Evolutionary conservation across 2,888 invertebrate species (phyloP).

Genomic region (Bunonema sp.): DNA sequence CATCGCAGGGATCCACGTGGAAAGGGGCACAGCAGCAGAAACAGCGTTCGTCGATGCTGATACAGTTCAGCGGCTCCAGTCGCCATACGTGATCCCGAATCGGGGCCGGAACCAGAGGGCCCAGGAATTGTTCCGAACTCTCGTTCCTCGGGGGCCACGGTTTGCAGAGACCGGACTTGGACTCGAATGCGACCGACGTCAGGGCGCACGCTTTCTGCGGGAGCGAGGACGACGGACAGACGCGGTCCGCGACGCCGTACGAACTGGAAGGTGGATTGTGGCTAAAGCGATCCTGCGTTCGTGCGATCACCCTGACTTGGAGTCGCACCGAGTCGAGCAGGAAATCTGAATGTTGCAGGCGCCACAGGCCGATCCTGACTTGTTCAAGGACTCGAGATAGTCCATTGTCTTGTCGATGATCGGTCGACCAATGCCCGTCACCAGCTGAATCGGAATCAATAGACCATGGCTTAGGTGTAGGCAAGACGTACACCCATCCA

Average conservation of each 20-base stretch:
- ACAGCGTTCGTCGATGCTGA: conserved; percentile 27
- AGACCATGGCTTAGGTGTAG: too few relatives aligned
- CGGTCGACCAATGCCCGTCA: conserved; percentile 30
- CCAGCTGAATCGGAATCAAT: too few relatives aligned
- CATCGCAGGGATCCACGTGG: conserved; percentile 31
- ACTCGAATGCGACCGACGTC: conserved; percentile 29
- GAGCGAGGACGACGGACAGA: conserved; percentile 29
- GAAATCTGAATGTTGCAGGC: conserved; percentile 37
- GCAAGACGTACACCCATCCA: conserved; percentile 25
- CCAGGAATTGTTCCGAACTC: conserved; percentile 13
- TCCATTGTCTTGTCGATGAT: conserved; percentile 35
- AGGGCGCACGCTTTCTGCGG: conserved; percentile 35
- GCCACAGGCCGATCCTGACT: conserved; percentile 29
- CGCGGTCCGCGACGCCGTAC: conserved; percentile 31
- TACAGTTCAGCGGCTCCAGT: conserved; percentile 30
- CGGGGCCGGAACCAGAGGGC: conserved; percentile 22
- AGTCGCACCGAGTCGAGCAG: conserved; percentile 18
- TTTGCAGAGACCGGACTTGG: conserved; percentile 17
- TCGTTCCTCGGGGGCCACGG: conserved; percentile 31
- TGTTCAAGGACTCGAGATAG: conserved; percentile 35
- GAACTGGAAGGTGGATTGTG: conserved; percentile 10
- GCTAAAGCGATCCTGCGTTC: neutral
- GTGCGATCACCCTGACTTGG: conserved; percentile 12
- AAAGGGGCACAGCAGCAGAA: conserved; percentile 38
- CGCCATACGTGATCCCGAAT: conserved; percentile 32